Base-by-base conservation (phyloP, 2,797 vertebrate species). In the Heteromormyrus szaboi region DNA sequence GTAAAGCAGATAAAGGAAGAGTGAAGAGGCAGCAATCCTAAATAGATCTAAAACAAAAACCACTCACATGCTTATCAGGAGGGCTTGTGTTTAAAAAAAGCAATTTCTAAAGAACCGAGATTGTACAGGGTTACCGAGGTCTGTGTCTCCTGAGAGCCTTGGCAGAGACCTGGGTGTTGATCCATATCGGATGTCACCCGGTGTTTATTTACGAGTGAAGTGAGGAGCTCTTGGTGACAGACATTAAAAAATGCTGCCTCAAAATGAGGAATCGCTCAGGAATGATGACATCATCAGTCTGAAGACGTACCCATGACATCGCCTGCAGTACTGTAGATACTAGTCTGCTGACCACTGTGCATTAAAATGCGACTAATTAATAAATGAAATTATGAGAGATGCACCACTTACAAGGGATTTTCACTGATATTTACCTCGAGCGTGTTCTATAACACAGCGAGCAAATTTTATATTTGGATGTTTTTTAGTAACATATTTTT, bases 21-120 rank as follows among this genome's bases (percentile, higher is more conserved):
- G 79, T 25, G 48, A 25, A 85, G 7, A 44, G 56, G 81, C 44
- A 59, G 53, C 86, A 51, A 54, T 86, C 59, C 59, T 62, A 85
- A 48, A n/a, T 12, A 22, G n/a, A 44, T 56, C 37, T 48, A 50
- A 83, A 83, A 76, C 12, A 29, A 86, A 53, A 85, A 9, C 6
- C 25, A 86, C 25, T 9, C 48, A 37, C 83, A 11, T 19, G 79
- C 85, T 89, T 59, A 81, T 46, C 85, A 68, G 65, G 51, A 87
- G 29, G 48, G 11, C 68, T 53, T 89, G 86, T 17, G 50, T 88
- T 62, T 84, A 72, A 86, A 68, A n/a, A 88, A 89, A 51, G 62
- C 46, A 3, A 17, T 88, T 88, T 88, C 25, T 41, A 65, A 68
- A 46, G 46, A 65, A 51, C 17, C 4, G 5, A 41, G 44, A 33